Percentiles rank a stretch among this genome's conserved stretches.
Evolutionary conservation across 2,888 invertebrate genomes (phyloP).

Genomic region (Selenia dentaria): DNA sequence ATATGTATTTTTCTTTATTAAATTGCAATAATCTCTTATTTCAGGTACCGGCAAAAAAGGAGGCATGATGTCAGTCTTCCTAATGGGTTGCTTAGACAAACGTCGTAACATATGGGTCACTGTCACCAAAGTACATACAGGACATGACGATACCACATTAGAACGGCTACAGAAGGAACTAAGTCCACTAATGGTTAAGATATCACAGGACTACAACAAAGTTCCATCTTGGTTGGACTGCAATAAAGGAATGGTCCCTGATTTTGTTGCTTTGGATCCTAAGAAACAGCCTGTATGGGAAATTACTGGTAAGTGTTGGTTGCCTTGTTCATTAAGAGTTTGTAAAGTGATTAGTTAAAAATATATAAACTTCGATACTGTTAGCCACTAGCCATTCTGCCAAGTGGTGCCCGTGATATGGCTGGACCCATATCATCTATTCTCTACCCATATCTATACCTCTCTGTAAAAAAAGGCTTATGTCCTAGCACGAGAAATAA

Average conservation of each 20-base stretch:
- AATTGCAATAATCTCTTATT: constrained; percentile 3
- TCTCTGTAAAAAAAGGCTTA: too few relatives aligned
- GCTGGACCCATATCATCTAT: too few relatives aligned
- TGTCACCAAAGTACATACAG: constrained; percentile 96
- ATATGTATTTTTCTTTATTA: too few relatives aligned
- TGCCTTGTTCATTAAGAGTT: neutral
- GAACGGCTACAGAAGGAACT: constrained; percentile 88
- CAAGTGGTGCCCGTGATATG: too few relatives aligned
- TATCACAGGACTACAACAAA: constrained; percentile 88
- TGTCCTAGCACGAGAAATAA: too few relatives aligned
- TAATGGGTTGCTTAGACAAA: constrained; percentile 95
- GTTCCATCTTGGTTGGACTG: constrained; percentile 93
- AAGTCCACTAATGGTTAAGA: constrained; percentile 89
- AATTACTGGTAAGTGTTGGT: constrained; percentile 87
- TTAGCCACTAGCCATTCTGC: too few relatives aligned
- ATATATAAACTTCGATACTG: too few relatives aligned
- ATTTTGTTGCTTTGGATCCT: constrained; percentile 94
- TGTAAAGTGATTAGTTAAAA: too few relatives aligned
- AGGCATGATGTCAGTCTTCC: constrained; percentile 96
- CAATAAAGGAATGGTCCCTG: constrained; percentile 93
- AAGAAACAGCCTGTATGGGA: constrained; percentile 97
- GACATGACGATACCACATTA: constrained; percentile 94
- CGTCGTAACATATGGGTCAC: constrained; percentile 90
- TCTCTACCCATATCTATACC: too few relatives aligned
- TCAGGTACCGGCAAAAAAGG: constrained; percentile 93